These are phyloP conservation scores for Miichthys miiuy DNA, from an alignment of 2,797 vertebrate species.

Conservation along the genomic window DNA sequence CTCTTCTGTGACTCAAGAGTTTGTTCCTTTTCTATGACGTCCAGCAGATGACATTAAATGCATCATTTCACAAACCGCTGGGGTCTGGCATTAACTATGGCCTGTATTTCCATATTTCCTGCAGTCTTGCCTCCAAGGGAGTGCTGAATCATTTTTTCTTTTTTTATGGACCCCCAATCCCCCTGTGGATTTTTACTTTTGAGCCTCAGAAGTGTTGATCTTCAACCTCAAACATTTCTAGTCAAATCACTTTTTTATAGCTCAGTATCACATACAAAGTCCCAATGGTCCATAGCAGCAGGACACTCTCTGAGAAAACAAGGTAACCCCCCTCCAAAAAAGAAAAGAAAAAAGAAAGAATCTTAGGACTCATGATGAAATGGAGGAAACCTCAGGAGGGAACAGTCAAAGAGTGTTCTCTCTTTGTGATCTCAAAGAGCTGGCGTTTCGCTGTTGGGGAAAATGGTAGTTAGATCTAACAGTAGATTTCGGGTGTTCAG, in stretches of 20 bases:
- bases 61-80: slow-evolving; percentile 21
- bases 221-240: slow-evolving; percentile 11
- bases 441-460: neutral
- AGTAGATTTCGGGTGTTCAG: neutral
- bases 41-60: slow-evolving; percentile 16
- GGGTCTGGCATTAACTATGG: neutral
- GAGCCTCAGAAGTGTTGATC: slow-evolving; percentile 22
- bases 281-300: slow-evolving; percentile 8
- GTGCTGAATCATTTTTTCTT: neutral
- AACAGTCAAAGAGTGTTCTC: neutral
- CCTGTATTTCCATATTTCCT: slow-evolving; percentile 5
- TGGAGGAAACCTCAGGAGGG: slow-evolving; percentile 5
- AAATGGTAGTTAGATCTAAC: neutral
- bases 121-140: neutral
- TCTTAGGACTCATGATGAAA: neutral
- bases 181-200: slow-evolving; percentile 2
- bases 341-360: neutral
- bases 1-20: neutral
- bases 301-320: slow-evolving; percentile 14
- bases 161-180: neutral
- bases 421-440: neutral
- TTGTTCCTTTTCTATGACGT: neutral
- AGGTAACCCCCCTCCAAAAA: neutral
- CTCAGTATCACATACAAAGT: slow-evolving; percentile 1
- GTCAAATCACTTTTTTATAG: neutral